A percentile compares a stretch with the other conserved stretches of the same genome.
phyloP scores from a whole-genome alignment of 2,113 vertebrate genomes.

The Cichladusa arquata region DNA sequence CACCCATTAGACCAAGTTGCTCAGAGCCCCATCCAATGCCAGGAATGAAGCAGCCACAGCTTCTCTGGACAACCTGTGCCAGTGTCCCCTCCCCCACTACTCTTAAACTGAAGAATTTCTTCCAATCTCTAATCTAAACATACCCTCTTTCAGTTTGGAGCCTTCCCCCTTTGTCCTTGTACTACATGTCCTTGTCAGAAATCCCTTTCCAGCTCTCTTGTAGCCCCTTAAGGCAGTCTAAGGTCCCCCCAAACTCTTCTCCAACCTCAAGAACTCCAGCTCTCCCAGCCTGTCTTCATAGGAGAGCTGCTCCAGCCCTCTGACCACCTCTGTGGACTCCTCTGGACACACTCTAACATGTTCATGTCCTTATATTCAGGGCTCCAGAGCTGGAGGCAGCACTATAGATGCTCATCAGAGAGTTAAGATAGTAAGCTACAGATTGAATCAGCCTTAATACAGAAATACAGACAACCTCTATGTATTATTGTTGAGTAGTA shows the following conservation, averaged over 20 bases:
- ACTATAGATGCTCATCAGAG: background rate
- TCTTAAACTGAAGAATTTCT: background rate
- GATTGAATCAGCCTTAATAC: background rate
- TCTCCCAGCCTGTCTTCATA: background rate
- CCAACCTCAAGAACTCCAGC: background rate
- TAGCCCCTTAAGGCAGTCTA: background rate
- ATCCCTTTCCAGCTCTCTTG: fast-evolving
- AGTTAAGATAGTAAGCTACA: background rate
- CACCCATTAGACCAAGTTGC: background rate
- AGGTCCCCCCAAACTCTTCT: background rate
- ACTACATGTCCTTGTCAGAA: background rate
- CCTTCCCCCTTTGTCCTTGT: background rate
- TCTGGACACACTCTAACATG: background rate
- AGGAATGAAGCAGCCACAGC: background rate
- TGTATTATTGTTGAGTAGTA: background rate
- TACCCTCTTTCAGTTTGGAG: background rate
- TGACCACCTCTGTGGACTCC: background rate
- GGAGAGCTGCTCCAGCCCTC: background rate
- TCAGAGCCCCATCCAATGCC: background rate
- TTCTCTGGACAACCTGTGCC: background rate
- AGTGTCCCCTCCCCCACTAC: background rate
- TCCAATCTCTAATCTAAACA: background rate
- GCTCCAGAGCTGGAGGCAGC: background rate
- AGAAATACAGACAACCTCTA: background rate
- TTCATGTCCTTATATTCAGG: too few relatives aligned